Evolutionary conservation across 2,888 invertebrate species (phyloP).

Genomic region (Metalampra italica): DNA sequence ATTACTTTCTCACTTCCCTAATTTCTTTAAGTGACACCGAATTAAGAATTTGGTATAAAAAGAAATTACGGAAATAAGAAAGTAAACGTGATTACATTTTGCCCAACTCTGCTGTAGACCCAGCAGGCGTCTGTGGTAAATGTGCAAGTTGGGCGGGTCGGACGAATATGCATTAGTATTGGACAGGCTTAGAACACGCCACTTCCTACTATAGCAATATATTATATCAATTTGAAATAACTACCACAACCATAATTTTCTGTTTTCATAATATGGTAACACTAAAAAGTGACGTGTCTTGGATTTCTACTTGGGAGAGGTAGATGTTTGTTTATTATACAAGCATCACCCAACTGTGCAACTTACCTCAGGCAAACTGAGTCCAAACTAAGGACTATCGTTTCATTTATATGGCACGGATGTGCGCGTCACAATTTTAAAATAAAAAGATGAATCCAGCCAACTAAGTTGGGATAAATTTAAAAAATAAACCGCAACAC

Average conservation of each 20-base stretch:
- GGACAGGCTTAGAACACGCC: slow-evolving; percentile 47
- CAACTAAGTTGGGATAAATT: slow-evolving; percentile 72
- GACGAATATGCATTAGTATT: slow-evolving; percentile 23
- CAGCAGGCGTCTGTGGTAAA: slow-evolving; percentile 31
- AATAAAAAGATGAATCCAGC: slow-evolving; percentile 55
- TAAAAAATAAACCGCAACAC: slow-evolving; percentile 51
- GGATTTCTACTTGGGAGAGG: slow-evolving; percentile 39
- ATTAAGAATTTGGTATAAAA: no score
- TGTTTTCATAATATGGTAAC: slow-evolving; percentile 64
- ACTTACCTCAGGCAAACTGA: slow-evolving; percentile 34
- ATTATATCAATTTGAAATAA: slow-evolving; percentile 71
- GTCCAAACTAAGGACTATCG: slow-evolving; percentile 28
- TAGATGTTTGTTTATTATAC: slow-evolving; percentile 36
- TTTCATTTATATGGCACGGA: slow-evolving; percentile 42
- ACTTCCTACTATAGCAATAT: slow-evolving; percentile 50
- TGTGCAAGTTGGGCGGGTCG: slow-evolving; percentile 30
- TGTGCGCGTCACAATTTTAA: slow-evolving; percentile 39
- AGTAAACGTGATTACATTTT: no score
- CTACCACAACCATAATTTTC: slow-evolving; percentile 77
- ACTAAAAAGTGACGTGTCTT: slow-evolving; percentile 50
- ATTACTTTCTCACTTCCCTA: no score
- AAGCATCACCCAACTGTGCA: slow-evolving; percentile 38
- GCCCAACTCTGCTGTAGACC: no score
- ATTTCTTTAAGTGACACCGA: no score
- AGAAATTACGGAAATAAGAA: no score